Base-by-base conservation (phyloP, 2,797 vertebrate genomes). In the Chloroceryle inda region DNA sequence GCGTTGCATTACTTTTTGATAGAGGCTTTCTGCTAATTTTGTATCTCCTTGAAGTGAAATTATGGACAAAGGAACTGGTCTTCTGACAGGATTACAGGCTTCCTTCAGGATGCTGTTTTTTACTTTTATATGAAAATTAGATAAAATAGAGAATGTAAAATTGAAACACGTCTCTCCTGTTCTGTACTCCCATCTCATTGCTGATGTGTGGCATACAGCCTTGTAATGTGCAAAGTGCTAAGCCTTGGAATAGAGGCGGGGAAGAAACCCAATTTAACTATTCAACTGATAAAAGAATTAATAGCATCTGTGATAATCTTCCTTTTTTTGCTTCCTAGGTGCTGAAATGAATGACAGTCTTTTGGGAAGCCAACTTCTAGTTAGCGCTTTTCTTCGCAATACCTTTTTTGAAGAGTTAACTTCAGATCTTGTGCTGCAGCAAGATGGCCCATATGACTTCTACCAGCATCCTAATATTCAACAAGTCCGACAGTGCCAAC, bases 391-490 rank as follows among this genome's bases (percentile, higher is more conserved):
- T 24, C 98, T 99, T 52, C 98, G 98, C 96, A 99, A 99, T 97
- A 99, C 98, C 0, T 98, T 99, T 53, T 98, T 98, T 93, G 99
- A 98, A 56, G 98, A 97, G 33, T 96, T 85, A 5, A 24, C 94
- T 6, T 98, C 98, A 18, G 98, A 98, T 63, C 98, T 99, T 38
- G 33, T 93, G 16, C 87, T 99, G 53, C 97, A 97, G 47, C 97
- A 98, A 26, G 98, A 99, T 1, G 99, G 98, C 7, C 98, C 99
- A 0, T 99, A 99, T 71, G 99, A 99, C 97, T 99, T 99, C 97
- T 99, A 99, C 95, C 99, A 99, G 92, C 98, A 99, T 75, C 98
- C 99, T 80, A 99, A 99, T 89, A 98, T 99, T 96, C 98, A 98
- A 31, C 98, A 99, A 97, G 99, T 99, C 24, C 98, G 97, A 3